phyloP scores from a whole-genome alignment of 2,113 vertebrate species.

The Tragelaphus imberbis region DNA sequence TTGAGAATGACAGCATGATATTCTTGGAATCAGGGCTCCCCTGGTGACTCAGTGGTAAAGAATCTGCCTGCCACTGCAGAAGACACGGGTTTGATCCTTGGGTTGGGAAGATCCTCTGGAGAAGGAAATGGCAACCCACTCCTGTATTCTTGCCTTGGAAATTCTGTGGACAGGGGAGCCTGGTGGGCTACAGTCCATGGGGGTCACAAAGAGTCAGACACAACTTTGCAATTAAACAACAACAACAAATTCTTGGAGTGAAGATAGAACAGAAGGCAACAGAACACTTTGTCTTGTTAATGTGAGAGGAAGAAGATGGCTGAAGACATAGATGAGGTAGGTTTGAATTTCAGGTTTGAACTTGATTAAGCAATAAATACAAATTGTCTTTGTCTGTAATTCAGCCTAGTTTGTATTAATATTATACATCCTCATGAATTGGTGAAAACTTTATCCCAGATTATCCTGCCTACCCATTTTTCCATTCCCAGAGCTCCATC shows the following conservation, averaged over 20 bases:
- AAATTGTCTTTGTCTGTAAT: not conserved
- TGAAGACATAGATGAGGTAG: not conserved
- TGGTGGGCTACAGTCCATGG: rapidly evolving
- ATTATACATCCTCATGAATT: not conserved
- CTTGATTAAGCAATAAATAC: not conserved
- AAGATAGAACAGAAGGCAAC: not conserved
- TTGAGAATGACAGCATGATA: not conserved
- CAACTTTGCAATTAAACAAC: not conserved
- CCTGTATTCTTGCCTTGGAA: not conserved
- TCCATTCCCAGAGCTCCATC: not conserved
- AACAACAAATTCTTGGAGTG: not conserved
- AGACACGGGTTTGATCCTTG: not conserved
- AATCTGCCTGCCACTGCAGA: not conserved
- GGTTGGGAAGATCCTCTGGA: not conserved
- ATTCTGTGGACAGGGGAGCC: not conserved
- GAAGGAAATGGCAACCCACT: not conserved
- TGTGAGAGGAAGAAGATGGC: not conserved
- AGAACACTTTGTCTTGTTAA: not conserved
- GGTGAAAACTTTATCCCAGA: not conserved
- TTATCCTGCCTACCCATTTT: not conserved
- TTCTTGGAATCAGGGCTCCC: not conserved
- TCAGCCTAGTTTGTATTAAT: not conserved
- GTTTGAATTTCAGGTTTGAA: not conserved
- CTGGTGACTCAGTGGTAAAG: not conserved
- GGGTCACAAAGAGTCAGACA: not conserved